These are phyloP conservation scores for Myzus persicae DNA, from an alignment of 1,140 invertebrate species.

Conservation along the genomic window DNA sequence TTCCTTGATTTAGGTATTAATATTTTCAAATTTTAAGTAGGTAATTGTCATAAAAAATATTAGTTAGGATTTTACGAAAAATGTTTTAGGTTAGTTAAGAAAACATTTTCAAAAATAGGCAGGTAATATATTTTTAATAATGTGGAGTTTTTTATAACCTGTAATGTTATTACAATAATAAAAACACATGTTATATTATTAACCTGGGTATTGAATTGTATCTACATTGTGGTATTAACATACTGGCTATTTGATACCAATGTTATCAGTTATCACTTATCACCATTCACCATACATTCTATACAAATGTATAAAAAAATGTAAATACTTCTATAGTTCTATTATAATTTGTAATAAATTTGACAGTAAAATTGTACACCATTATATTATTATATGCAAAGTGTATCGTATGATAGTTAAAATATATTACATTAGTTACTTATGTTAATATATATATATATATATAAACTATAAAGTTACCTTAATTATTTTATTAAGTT, in stretches of 20 bases:
- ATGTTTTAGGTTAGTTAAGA: background rate
- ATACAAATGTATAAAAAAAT: too few species aligned
- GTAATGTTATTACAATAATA: background rate
- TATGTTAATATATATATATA: too few species aligned
- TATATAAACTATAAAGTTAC: too few species aligned
- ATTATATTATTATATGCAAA: background rate
- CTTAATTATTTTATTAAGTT: too few species aligned
- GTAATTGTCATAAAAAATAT: background rate
- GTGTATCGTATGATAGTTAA: background rate
- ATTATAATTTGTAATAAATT: background rate
- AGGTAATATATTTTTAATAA: background rate
- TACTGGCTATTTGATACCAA: background rate
- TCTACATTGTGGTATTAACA: too few species aligned
- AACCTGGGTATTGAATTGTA: too few species aligned
- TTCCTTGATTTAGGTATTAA: too few species aligned
- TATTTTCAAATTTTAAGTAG: too few species aligned
- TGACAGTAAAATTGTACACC: background rate
- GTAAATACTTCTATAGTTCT: background rate
- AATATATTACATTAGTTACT: background rate
- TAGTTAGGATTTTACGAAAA: background rate
- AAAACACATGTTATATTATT: background rate
- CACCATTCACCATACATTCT: background rate
- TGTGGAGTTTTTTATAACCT: background rate
- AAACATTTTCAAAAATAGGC: background rate
- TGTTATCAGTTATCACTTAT: slow-evolving; percentile 18